Conservation (phyloP, 2,797 vertebrate species). For the Mus spretus region DNA sequence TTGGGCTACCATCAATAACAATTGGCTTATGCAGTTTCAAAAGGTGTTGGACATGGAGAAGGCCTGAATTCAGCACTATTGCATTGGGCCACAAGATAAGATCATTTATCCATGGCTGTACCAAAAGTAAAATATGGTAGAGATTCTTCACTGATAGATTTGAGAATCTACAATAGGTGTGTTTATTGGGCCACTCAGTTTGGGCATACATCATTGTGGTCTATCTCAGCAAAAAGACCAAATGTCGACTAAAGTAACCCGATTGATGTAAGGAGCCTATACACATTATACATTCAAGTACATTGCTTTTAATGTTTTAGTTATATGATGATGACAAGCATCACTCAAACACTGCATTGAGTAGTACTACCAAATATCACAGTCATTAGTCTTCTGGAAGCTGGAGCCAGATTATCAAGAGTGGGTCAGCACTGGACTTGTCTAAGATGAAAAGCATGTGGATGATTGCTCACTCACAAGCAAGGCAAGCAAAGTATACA, state of each 20-base stretch:
- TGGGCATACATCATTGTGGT: background rate
- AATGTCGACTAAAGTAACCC: background rate
- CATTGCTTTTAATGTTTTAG: background rate
- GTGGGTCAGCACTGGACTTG: slow-evolving; percentile 97
- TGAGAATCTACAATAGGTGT: background rate
- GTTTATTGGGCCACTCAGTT: background rate
- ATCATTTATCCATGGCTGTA: background rate
- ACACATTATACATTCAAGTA: background rate
- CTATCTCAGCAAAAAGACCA: background rate
- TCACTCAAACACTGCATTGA: background rate
- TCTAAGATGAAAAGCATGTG: slow-evolving; percentile 97
- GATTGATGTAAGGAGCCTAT: background rate
- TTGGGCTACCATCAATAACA: background rate
- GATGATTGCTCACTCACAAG: slow-evolving; percentile 99
- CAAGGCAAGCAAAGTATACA: slow-evolving; percentile 98
- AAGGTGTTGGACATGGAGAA: background rate
- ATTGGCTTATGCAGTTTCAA: background rate
- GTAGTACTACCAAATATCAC: background rate
- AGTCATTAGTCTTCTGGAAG: background rate
- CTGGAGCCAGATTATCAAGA: slow-evolving; percentile 86
- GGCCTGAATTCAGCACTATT: background rate
- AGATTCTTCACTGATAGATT: background rate
- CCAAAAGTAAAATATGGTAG: background rate
- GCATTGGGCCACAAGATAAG: background rate
- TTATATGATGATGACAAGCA: background rate